Conservation (phyloP, 2,113 vertebrate species). For the Mola mola region DNA sequence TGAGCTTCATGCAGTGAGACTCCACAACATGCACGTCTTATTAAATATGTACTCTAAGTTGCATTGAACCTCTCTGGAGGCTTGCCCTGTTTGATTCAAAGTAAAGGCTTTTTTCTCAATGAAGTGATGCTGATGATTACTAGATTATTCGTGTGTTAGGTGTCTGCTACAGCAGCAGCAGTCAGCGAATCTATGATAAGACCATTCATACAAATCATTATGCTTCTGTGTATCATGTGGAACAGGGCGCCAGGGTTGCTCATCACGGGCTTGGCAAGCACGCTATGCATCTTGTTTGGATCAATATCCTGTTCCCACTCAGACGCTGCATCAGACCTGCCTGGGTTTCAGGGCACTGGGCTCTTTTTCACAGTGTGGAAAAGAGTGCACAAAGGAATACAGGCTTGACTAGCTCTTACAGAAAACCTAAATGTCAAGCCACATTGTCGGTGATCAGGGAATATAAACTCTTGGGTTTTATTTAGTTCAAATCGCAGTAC, state of each 20-base stretch:
- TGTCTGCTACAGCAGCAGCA: constrained; percentile 3
- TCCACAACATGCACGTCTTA: constrained; percentile 47
- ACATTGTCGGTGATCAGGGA: constrained; percentile 12
- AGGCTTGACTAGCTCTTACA: constrained; percentile 10
- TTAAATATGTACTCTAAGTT: constrained; percentile 69
- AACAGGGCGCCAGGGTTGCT: constrained; percentile 32
- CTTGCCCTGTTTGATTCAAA: constrained; percentile 68
- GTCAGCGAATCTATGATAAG: constrained; percentile 6
- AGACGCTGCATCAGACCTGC: constrained; percentile 40
- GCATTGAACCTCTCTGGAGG: constrained; percentile 52
- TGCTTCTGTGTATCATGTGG: constrained; percentile 26
- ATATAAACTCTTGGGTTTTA: constrained; percentile 10
- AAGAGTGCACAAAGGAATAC: constrained; percentile 24
- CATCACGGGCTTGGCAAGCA: constrained; percentile 40
- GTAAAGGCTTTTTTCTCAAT: constrained; percentile 44
- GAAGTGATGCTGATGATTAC: constrained; percentile 34
- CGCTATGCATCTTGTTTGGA: constrained; percentile 53
- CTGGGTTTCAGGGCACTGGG: constrained; percentile 32
- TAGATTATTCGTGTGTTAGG: constrained; percentile 25
- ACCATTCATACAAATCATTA: constrained; percentile 15
- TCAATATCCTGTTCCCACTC: constrained; percentile 62
- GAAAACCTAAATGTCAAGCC: constrained; percentile 28
- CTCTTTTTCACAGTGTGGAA: constrained; percentile 19
- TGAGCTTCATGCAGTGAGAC: constrained; percentile 36
- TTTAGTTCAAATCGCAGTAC: constrained; percentile 12